Evolutionary conservation across 2,888 invertebrate species (phyloP).

Genomic region (Orgyia antiqua): DNA sequence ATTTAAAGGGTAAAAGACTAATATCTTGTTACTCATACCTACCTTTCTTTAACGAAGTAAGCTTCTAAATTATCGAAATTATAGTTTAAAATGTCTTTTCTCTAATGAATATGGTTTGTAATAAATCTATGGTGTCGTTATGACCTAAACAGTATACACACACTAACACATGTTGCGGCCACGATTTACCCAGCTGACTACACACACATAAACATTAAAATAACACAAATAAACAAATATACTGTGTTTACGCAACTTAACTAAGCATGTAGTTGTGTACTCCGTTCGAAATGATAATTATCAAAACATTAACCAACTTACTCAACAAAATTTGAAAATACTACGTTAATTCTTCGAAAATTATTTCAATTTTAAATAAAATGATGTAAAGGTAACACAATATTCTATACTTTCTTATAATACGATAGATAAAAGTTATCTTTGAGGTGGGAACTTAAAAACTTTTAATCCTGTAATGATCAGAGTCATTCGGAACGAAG

Average conservation of each 20-base stretch:
- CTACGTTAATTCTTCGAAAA: not conserved
- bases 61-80: too few species aligned
- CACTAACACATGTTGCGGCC: slow-evolving; percentile 37
- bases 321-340: not conserved
- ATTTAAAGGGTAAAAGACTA: too few species aligned
- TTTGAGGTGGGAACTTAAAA: too few species aligned
- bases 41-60: too few species aligned
- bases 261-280: slow-evolving; percentile 37
- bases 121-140: slow-evolving; percentile 29
- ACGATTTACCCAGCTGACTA: slow-evolving; percentile 61
- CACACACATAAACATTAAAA: slow-evolving; percentile 39
- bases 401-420: too few species aligned
- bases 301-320: not conserved
- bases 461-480: too few species aligned
- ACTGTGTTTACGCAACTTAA: slow-evolving; percentile 35
- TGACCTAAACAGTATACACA: slow-evolving; percentile 39
- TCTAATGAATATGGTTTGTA: too few species aligned
- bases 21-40: too few species aligned
- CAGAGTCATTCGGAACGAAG: not conserved
- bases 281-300: not conserved
- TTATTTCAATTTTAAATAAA: too few species aligned
- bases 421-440: too few species aligned
- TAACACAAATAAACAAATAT: slow-evolving; percentile 45
- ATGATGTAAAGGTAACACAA: too few species aligned
- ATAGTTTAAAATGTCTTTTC: too few species aligned